phyloP scores from a whole-genome alignment of 2,113 vertebrate genomes.

The Caracal caracal region DNA sequence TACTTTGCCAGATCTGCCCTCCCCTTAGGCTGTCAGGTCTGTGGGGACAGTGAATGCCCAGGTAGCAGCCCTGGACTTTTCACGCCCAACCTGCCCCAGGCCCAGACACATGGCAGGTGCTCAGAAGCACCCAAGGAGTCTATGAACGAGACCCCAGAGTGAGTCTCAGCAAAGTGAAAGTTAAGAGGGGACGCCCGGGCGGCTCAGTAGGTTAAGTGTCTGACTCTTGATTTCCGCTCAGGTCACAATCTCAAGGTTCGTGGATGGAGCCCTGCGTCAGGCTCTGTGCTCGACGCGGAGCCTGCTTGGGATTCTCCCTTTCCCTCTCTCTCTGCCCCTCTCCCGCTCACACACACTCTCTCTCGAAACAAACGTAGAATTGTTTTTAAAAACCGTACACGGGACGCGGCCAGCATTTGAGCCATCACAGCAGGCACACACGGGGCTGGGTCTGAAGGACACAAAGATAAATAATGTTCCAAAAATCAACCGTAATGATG shows the following conservation, averaged over 20 bases:
- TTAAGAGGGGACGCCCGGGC: too few relatives aligned
- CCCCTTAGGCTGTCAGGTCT: not conserved
- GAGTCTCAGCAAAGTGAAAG: not conserved
- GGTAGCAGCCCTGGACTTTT: accelerated
- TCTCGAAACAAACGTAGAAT: too few relatives aligned
- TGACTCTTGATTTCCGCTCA: too few relatives aligned
- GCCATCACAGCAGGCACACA: accelerated
- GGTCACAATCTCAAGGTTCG: too few relatives aligned
- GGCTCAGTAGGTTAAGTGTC: too few relatives aligned
- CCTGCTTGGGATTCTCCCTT: too few relatives aligned
- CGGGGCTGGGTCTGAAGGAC: not conserved
- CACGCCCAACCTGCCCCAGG: not conserved
- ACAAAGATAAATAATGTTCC: not conserved
- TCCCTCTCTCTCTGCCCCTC: too few relatives aligned
- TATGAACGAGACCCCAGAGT: not conserved
- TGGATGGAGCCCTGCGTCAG: too few relatives aligned
- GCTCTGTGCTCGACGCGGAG: too few relatives aligned
- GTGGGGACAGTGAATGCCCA: too few relatives aligned
- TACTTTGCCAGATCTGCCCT: not conserved
- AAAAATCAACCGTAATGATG: accelerated
- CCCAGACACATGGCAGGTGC: not conserved
- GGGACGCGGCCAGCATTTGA: accelerated
- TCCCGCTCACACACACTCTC: too few relatives aligned
- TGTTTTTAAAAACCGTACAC: not conserved
- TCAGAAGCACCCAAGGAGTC: not conserved